A percentile compares a stretch with the other conserved stretches of the same genome.
Evolutionary conservation across 1,140 invertebrate species (phyloP).

Genomic region (Periplaneta americana): DNA sequence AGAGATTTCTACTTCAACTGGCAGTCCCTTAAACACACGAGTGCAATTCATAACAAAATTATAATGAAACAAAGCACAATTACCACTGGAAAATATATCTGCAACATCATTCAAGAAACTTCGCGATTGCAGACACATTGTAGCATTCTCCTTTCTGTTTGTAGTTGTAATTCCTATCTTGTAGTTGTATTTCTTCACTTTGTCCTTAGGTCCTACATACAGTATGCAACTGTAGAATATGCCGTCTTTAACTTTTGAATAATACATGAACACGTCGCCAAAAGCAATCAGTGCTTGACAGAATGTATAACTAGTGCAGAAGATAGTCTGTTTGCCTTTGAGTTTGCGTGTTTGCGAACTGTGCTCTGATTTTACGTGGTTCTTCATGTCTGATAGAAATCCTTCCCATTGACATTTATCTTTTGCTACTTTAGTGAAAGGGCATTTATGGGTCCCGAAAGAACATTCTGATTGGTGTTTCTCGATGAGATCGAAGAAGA

Average conservation of each 20-base stretch:
- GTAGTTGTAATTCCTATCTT: not conserved
- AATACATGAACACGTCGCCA: not conserved
- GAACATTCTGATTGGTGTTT: slow-evolving; percentile 42
- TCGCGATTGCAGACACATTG: not conserved
- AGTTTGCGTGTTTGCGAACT: not conserved
- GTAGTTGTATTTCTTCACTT: not conserved
- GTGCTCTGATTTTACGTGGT: not conserved
- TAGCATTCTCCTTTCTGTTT: not conserved
- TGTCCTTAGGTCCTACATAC: not conserved
- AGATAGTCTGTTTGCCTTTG: not conserved
- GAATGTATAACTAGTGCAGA: not conserved
- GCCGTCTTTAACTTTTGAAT: not conserved
- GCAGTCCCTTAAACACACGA: not conserved
- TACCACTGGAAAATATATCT: not conserved
- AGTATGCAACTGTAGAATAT: not conserved
- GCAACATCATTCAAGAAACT: not conserved
- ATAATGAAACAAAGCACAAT: not conserved
- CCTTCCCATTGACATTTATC: not conserved
- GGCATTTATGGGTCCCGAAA: slow-evolving; percentile 39
- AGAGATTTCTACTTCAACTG: not conserved
- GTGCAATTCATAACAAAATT: not conserved
- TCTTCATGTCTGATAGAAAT: not conserved
- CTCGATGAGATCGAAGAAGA: slow-evolving; percentile 31
- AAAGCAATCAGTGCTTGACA: not conserved
- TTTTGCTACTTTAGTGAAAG: slow-evolving; percentile 21